Evolutionary conservation across 1,140 invertebrate genomes (phyloP).

Genomic region (Drosophila mojavensis): DNA sequence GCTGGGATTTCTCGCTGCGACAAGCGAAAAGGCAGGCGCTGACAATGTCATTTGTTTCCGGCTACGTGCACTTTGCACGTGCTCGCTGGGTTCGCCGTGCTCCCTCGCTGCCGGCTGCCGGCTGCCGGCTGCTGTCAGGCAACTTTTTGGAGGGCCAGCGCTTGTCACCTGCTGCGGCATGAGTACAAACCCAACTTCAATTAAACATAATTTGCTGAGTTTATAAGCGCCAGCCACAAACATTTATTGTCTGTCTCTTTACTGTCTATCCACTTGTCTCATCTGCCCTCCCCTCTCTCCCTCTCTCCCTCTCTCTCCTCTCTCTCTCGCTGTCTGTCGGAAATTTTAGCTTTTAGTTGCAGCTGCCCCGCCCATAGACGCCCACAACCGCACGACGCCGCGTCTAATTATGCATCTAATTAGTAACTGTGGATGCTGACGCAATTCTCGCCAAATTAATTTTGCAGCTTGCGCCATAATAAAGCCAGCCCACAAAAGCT

Average conservation of each 20-base stretch:
- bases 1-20: slow-evolving; percentile 69
- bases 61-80: slow-evolving; percentile 73
- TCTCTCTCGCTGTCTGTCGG: background rate
- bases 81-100: slow-evolving; percentile 18
- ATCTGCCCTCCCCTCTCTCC: background rate
- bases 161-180: slow-evolving; percentile 53
- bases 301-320: background rate
- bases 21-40: slow-evolving; percentile 55
- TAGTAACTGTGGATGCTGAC: slow-evolving; percentile 65
- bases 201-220: slow-evolving; percentile 63
- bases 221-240: slow-evolving; percentile 40
- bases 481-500: slow-evolving; percentile 59
- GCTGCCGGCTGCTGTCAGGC: slow-evolving; percentile 15
- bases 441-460: slow-evolving; percentile 71
- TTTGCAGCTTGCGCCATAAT: slow-evolving; percentile 59
- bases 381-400: slow-evolving; percentile 24
- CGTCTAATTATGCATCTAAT: slow-evolving; percentile 80
- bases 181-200: slow-evolving; percentile 58
- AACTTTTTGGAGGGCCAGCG: slow-evolving; percentile 14
- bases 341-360: slow-evolving; percentile 3
- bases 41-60: slow-evolving; percentile 81
- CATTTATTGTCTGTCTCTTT: slow-evolving; percentile 13
- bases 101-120: background rate
- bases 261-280: background rate
- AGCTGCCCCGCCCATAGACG: background rate